Evolutionary conservation across 1,140 invertebrate genomes (phyloP), one percentile per base, ranked within the genome.

Genomic region (Limonius californicus): DNA sequence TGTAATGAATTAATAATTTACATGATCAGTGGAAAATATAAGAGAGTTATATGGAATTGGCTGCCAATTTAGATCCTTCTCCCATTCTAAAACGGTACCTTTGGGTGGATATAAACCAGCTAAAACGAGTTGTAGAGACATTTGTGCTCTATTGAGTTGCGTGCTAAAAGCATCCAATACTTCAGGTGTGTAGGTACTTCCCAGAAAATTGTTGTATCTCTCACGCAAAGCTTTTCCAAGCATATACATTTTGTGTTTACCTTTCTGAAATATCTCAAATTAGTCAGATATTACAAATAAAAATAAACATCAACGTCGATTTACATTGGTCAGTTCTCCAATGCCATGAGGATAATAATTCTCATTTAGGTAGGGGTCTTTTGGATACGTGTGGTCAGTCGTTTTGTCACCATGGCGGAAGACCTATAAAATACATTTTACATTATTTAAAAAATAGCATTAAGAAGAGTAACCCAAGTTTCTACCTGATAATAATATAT

Each of bases 11-110:
- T n/a, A n/a, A n/a, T n/a, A n/a, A n/a, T n/a, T n/a, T n/a, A n/a
- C n/a, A n/a, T n/a, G n/a, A n/a, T n/a, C n/a, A n/a, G n/a, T n/a
- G n/a, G n/a, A n/a, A n/a, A n/a, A n/a, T n/a, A n/a, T n/a, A n/a
- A n/a, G n/a, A n/a, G n/a, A n/a, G n/a, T n/a, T n/a, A n/a, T n/a
- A n/a, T n/a, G 27, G 27, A 32, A 45, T 84, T 11, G 89, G 89
- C 67, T 90, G 88, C 89, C 89, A 92, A 61, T 78, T 72, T 32
- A 90, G 73, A 15, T 27, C 30, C n/a, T 72, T 63, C 70, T 86
- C 83, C 78, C 85, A 86, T 39, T 79, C 76, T 69, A 43, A 23
- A n/a, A 14, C 19, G 8, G 32, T 58, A 2, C 55, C 43, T 12
- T 14, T 45, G 6, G 78, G 77, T 3, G 77, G 77, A 70, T 69